Evolutionary conservation across 1,140 invertebrate genomes (phyloP).

Genomic region (Leptinotarsa lineolata): DNA sequence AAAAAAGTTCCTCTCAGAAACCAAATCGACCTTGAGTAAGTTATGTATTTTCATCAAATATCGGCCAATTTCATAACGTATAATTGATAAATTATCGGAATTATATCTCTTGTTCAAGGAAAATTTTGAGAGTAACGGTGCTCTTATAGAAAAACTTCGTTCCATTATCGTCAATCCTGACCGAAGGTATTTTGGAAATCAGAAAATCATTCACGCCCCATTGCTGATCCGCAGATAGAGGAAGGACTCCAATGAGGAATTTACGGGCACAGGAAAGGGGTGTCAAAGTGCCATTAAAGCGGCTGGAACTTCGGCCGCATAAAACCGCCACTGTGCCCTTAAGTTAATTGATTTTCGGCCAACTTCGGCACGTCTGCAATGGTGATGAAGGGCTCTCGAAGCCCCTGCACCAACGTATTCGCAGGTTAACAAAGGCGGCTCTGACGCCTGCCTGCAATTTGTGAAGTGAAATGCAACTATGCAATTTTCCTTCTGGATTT

Average conservation of each 20-base stretch:
- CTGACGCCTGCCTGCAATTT: background rate
- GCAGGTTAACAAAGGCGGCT: background rate
- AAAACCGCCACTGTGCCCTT: constrained; percentile 5
- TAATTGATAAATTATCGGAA: too few relatives aligned
- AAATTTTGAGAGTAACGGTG: too few relatives aligned
- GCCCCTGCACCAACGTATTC: background rate
- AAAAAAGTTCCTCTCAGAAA: too few relatives aligned
- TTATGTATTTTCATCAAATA: too few relatives aligned
- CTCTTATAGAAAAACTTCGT: too few relatives aligned
- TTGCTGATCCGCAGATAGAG: background rate
- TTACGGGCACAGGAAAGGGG: background rate
- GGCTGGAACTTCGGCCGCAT: background rate
- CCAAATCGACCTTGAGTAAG: too few relatives aligned
- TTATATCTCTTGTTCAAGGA: too few relatives aligned
- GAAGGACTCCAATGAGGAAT: background rate
- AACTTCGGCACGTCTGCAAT: background rate
- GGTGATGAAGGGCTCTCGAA: background rate
- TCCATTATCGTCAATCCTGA: too few relatives aligned
- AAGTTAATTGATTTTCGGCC: constrained; percentile 8
- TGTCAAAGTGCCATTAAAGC: constrained; percentile 1
- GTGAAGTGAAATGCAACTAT: background rate
- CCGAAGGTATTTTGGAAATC: background rate
- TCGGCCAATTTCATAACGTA: too few relatives aligned
- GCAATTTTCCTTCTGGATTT: background rate
- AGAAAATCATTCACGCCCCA: background rate